Evolutionary conservation across 2,113 vertebrate species (phyloP).

Genomic region (Antechinus flavipes): DNA sequence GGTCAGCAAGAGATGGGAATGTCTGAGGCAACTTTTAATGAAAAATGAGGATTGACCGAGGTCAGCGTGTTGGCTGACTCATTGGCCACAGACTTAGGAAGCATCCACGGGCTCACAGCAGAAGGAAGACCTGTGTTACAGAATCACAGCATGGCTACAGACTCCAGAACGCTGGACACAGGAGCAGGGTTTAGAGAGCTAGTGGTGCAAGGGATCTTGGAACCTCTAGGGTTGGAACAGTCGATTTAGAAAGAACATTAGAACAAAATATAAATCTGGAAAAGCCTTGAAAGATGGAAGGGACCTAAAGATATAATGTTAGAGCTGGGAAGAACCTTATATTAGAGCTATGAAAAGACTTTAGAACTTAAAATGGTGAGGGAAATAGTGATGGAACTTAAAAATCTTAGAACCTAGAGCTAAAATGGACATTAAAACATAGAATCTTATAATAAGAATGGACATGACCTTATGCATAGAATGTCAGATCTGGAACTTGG

Average conservation of each 20-base stretch:
- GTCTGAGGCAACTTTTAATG: constrained; percentile 63
- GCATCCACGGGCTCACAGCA: constrained; percentile 42
- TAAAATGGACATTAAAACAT: background rate
- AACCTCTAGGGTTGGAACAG: background rate
- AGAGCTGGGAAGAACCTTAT: background rate
- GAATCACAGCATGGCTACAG: background rate
- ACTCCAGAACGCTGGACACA: background rate
- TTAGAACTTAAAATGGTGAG: background rate
- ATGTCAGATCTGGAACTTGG: background rate
- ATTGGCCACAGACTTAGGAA: constrained; percentile 49
- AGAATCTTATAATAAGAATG: background rate
- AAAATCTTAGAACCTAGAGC: background rate
- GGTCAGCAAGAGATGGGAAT: constrained; percentile 70
- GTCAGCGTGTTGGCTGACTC: constrained; percentile 67
- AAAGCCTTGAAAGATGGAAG: background rate
- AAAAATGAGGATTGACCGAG: constrained; percentile 70
- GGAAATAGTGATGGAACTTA: too few species aligned
- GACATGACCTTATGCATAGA: background rate
- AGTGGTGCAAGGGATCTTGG: background rate
- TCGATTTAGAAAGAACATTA: background rate
- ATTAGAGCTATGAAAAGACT: background rate
- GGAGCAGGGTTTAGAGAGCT: background rate
- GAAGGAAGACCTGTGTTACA: constrained; percentile 5
- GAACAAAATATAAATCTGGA: background rate
- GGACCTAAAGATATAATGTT: background rate